Evolutionary conservation across 2,888 invertebrate species (phyloP).

Genomic region (Ernsta delagoae): DNA sequence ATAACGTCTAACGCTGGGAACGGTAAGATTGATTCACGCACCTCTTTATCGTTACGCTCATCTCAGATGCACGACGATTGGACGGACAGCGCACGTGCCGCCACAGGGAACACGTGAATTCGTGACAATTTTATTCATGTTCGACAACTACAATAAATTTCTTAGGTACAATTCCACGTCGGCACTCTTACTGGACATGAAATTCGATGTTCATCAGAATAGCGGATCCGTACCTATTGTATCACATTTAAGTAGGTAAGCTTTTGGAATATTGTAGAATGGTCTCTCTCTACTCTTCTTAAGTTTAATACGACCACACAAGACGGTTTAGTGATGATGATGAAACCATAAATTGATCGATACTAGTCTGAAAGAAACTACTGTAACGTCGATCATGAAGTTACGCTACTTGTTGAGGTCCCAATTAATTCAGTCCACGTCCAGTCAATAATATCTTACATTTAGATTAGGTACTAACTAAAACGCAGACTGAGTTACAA

Average conservation of each 20-base stretch:
- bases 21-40: conserved; percentile 78
- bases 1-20: conserved; percentile 68
- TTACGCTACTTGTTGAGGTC: neutral
- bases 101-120: conserved; percentile 58
- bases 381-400: conserved; percentile 24
- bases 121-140: conserved; percentile 61
- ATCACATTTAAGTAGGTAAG: conserved; percentile 59
- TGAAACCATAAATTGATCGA: conserved; percentile 40
- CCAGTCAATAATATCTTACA: neutral
- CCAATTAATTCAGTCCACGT: conserved; percentile 18
- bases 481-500: neutral
- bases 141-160: conserved; percentile 73
- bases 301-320: conserved; percentile 63
- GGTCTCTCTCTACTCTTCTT: conserved; percentile 50
- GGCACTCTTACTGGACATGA: conserved; percentile 64
- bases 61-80: conserved; percentile 68
- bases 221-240: conserved; percentile 53
- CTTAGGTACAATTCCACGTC: conserved; percentile 55
- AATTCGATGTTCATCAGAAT: conserved; percentile 73
- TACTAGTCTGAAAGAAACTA: conserved; percentile 31
- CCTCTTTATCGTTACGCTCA: conserved; percentile 67
- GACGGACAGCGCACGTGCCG: conserved; percentile 65
- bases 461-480: conserved; percentile 4
- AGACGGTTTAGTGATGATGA: conserved; percentile 43
- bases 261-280: conserved; percentile 49